These are phyloP conservation scores for Cynocephalus volans DNA, from an alignment of 2,113 vertebrate species.

Conservation along the genomic window DNA sequence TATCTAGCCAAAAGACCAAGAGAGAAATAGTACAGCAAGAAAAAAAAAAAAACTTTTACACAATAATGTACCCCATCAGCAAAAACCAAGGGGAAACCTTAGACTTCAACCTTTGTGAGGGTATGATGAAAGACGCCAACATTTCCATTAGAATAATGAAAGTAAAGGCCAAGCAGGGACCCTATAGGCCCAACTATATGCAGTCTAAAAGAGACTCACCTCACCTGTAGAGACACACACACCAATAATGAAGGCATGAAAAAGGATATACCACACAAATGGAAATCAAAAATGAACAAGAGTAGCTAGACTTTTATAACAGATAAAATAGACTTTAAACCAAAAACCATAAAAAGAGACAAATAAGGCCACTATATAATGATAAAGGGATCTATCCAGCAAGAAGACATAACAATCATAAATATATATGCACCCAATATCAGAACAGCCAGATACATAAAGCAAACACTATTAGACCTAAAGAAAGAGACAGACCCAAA, in stretches of 20 bases:
- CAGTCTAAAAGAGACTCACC: no score
- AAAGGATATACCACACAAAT: neutral
- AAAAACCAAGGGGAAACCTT: neutral
- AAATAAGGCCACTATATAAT: neutral
- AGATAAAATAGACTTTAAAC: neutral
- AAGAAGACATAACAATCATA: neutral
- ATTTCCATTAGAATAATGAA: neutral
- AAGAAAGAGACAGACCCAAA: neutral
- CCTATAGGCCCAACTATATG: neutral
- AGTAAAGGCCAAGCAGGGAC: neutral
- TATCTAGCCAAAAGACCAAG: neutral
- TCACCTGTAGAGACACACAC: no score
- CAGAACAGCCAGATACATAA: neutral
- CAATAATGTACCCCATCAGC: neutral
- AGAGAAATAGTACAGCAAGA: neutral
- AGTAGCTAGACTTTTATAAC: neutral
- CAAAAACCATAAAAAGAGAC: constrained; percentile 23
- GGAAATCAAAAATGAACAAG: constrained; percentile 14
- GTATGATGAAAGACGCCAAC: neutral
- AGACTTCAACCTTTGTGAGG: neutral
- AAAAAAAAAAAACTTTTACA: neutral
- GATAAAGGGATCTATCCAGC: neutral
- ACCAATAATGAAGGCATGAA: neutral
- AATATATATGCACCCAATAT: neutral
- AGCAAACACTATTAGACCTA: neutral